These are phyloP conservation scores for Drepana falcataria DNA, from an alignment of 2,888 invertebrate species.

Conservation along the genomic window DNA sequence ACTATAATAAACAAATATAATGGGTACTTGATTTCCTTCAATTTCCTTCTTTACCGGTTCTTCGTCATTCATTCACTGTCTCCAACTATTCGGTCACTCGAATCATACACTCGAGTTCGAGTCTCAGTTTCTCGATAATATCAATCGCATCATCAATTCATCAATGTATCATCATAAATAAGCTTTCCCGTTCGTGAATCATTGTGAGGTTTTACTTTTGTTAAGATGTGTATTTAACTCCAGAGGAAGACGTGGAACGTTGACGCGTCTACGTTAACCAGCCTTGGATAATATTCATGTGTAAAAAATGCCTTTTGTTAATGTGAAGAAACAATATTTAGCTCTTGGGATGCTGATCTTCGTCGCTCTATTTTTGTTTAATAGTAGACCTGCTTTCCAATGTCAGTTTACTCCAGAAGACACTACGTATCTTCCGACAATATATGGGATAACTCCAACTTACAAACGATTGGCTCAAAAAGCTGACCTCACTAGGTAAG, in stretches of 20 bases:
- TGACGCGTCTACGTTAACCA: conserved; percentile 4
- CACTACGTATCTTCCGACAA: conserved; percentile 79
- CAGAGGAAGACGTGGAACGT: conserved; percentile 5
- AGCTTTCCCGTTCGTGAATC: too few relatives aligned
- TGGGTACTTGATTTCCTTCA: too few relatives aligned
- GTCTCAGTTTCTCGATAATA: too few relatives aligned
- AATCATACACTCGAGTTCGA: too few relatives aligned
- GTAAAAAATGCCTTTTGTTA: conserved; percentile 66
- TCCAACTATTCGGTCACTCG: too few relatives aligned
- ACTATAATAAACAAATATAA: too few relatives aligned
- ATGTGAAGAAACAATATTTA: conserved; percentile 71
- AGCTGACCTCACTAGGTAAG: conserved; percentile 92
- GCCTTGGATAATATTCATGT: conserved; percentile 10
- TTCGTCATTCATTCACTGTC: too few relatives aligned
- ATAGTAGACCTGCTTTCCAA: conserved; percentile 63
- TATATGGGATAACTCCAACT: conserved; percentile 96
- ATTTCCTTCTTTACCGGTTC: too few relatives aligned
- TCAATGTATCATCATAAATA: too few relatives aligned
- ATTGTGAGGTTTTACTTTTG: too few relatives aligned
- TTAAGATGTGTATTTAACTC: background rate
- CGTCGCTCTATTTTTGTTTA: conserved; percentile 65
- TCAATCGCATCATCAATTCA: too few relatives aligned
- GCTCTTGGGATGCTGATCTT: conserved; percentile 68
- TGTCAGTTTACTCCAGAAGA: conserved; percentile 60
- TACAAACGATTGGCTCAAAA: conserved; percentile 93